Percentiles rank a stretch among this genome's conserved stretches.
phyloP scores from a whole-genome alignment of 2,888 invertebrate genomes.

The Ophion costatus region DNA sequence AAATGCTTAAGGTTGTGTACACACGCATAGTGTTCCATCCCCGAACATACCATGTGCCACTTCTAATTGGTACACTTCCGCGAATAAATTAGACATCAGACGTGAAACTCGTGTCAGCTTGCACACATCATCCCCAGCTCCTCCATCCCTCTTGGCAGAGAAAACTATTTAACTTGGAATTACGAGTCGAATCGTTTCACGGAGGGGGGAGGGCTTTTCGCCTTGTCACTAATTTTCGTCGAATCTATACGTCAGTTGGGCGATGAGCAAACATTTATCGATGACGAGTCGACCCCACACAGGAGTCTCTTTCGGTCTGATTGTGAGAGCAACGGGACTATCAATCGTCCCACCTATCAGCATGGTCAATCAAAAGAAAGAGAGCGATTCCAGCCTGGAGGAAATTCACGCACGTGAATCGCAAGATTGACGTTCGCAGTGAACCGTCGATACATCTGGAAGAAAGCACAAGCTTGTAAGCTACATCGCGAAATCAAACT shows the following conservation, averaged over 20 bases:
- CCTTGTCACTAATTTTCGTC: neutral
- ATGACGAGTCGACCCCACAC: too few species aligned
- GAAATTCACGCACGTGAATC: too few species aligned
- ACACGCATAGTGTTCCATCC: conserved; percentile 24
- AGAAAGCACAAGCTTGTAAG: too few species aligned
- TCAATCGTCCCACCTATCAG: too few species aligned
- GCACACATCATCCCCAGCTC: neutral
- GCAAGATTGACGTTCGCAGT: neutral
- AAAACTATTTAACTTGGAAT: conserved; percentile 32
- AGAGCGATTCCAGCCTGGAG: too few species aligned
- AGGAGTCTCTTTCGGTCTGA: too few species aligned
- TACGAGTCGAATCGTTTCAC: conserved; percentile 25
- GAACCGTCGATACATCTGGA: too few species aligned
- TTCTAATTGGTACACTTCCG: conserved; percentile 51
- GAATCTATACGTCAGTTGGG: neutral
- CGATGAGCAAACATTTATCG: neutral
- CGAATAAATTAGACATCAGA: conserved; percentile 49
- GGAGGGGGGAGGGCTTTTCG: conserved; percentile 11
- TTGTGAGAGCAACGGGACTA: too few species aligned
- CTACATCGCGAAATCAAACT: neutral
- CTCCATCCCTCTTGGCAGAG: neutral
- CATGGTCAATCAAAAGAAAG: too few species aligned
- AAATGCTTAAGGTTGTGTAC: neutral
- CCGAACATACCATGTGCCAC: conserved; percentile 12
- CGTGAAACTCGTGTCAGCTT: conserved; percentile 27